A percentile compares a stretch with the other conserved stretches of the same genome.
These are phyloP conservation scores for Lasioglossum pauxillum DNA, from an alignment of 2,888 invertebrate species.

Conservation along the genomic window DNA sequence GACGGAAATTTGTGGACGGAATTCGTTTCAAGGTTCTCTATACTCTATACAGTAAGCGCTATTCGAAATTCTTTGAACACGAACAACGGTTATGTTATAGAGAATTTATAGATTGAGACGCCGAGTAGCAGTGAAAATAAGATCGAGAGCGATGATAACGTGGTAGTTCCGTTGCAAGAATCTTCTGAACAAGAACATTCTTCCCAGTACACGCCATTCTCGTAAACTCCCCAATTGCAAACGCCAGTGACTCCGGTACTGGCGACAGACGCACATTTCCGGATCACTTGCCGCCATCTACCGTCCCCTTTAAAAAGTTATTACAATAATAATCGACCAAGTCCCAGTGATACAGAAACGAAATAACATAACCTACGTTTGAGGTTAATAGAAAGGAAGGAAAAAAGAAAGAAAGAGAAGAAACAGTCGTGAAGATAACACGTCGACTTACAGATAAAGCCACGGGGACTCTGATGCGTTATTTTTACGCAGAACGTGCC, in stretches of 20 bases:
- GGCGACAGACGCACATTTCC: constrained; percentile 95
- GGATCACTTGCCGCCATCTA: constrained; percentile 95
- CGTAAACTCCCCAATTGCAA: constrained; percentile 98
- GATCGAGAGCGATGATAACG: constrained; percentile 52
- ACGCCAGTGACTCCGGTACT: constrained; percentile 97
- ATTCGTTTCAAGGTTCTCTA: neutral
- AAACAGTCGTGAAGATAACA: too few species aligned
- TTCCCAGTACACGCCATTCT: constrained; percentile 98
- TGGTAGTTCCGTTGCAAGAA: constrained; percentile 90
- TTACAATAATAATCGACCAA: neutral
- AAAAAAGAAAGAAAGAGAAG: too few species aligned
- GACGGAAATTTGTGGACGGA: neutral
- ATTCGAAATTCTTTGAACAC: neutral
- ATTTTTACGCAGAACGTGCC: too few species aligned
- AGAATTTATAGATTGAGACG: constrained; percentile 50
- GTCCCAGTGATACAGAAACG: too few species aligned
- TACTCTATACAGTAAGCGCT: neutral
- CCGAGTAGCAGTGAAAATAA: constrained; percentile 43
- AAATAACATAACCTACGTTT: too few species aligned
- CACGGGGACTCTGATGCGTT: too few species aligned
- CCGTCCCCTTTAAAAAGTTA: constrained; percentile 91
- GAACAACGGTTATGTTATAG: constrained; percentile 38
- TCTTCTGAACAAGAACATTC: constrained; percentile 98
- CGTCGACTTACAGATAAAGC: too few species aligned
- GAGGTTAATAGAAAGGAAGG: too few species aligned